Percentiles rank a stretch among this genome's conserved stretches.
These are phyloP conservation scores for Escarpia spicata DNA, from an alignment of 2,888 invertebrate genomes.

Conservation along the genomic window DNA sequence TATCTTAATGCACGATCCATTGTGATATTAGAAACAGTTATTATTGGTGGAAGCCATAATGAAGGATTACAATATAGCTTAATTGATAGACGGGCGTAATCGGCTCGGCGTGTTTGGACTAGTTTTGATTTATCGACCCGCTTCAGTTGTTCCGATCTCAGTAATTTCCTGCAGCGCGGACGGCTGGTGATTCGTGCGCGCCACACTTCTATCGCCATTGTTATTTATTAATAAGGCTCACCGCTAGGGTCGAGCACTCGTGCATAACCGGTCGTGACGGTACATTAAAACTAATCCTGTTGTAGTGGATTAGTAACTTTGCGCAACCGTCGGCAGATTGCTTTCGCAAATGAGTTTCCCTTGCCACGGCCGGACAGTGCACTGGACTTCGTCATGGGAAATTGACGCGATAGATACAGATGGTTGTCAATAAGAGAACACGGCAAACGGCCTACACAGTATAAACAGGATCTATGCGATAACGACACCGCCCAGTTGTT, in stretches of 20 bases:
- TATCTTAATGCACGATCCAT: not conserved
- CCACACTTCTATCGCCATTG: not conserved
- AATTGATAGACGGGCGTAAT: constrained; percentile 3
- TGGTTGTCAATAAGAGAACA: not conserved
- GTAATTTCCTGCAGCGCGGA: constrained; percentile 5
- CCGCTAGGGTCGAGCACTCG: not conserved
- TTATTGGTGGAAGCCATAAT: not conserved
- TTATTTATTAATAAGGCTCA: constrained; percentile 16
- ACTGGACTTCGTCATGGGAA: not conserved
- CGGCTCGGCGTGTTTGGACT: constrained; percentile 16
- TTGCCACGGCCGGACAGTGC: not conserved
- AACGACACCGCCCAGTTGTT: no score
- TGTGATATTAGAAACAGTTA: constrained; percentile 12
- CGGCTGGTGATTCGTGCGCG: not conserved
- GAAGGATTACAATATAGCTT: constrained; percentile 13
- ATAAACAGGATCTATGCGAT: no score
- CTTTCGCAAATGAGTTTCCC: not conserved
- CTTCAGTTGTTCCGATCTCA: not conserved
- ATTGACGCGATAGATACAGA: not conserved
- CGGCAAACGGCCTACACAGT: not conserved
- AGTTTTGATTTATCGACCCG: constrained; percentile 13
- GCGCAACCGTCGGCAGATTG: not conserved
- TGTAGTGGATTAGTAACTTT: constrained; percentile 13
- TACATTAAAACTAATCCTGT: constrained; percentile 12
- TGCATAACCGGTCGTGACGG: constrained; percentile 10